Evolutionary conservation across 2,888 invertebrate species (phyloP), one percentile per base, ranked within the genome.

Genomic region (Stomorhina lunata): DNA sequence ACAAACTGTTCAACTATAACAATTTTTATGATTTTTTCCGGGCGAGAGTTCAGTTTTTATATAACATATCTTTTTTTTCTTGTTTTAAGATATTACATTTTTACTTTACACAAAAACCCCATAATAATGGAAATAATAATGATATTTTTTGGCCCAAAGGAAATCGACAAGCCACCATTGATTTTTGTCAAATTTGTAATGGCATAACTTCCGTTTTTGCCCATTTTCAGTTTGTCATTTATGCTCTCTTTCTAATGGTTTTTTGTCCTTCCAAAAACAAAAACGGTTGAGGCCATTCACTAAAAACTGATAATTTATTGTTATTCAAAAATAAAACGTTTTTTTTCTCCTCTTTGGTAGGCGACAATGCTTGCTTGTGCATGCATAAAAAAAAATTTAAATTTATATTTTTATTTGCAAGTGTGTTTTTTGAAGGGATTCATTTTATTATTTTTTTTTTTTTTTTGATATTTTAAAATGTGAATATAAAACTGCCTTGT

Each of bases 231-330:
- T 50, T 53, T 63, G 48, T 55, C 10, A 50, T 68, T 57, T 53
- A 34, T 12, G 43, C 66, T 59, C 48, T 50, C n/a, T 40, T 48
- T 68, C 5, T 4, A n/a, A 43, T 53, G n/a, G 29, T 27, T 32
- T 34, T 43, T 43, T 37, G 10, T 53, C 73, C 34, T 72, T 81
- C 2, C 17, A 48, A 68, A 71, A 79, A 79, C 75, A n/a, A n/a
- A n/a, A 69, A 71, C 59, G 59, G 65, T 71, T 79, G 50, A 71
- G 65, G 65, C 68, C 82, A 69, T 69, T 71, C 48, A 59, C 78
- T 50, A 68, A 66, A 79, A 79, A 79, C 82, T 76, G 75, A 82
- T 82, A 82, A 82, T 79, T 82, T 82, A 82, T 82, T 76, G 79
- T 79, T 76, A 82, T 79, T 79, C 59, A 66, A 71, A 76, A 82